phyloP scores from a whole-genome alignment of 2,888 invertebrate species.

The Podotricha telesiphe region DNA sequence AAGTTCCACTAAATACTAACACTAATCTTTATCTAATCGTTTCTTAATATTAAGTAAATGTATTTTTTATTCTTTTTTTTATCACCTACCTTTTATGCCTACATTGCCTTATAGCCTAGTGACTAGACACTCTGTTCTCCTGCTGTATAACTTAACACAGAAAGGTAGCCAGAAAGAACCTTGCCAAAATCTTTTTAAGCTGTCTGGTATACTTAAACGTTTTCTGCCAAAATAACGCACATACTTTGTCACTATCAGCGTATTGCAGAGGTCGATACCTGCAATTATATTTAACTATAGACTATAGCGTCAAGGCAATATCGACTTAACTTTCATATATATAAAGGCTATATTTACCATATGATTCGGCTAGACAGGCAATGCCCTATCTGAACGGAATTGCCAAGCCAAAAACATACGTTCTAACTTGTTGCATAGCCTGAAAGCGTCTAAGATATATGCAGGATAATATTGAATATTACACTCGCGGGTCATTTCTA shows the following conservation, averaged over 20 bases:
- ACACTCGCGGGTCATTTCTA: not conserved
- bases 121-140: too few species aligned
- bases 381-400: constrained; percentile 44
- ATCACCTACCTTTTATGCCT: too few species aligned
- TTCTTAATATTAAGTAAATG: too few species aligned
- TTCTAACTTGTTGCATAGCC: constrained; percentile 17
- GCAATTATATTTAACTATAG: constrained; percentile 17
- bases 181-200: not conserved
- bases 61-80: too few species aligned
- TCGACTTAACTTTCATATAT: not conserved
- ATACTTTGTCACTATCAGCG: not conserved
- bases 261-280: constrained; percentile 13
- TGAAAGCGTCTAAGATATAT: not conserved
- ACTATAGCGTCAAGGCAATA: not conserved
- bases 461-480: not conserved
- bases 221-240: not conserved
- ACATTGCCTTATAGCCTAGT: too few species aligned
- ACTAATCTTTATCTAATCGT: too few species aligned
- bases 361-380: constrained; percentile 52
- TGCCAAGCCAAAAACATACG: constrained; percentile 9
- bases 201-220: not conserved
- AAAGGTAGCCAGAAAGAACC: too few species aligned
- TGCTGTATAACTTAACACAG: too few species aligned
- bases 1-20: too few species aligned
- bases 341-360: constrained; percentile 21